Conservation (phyloP, 2,113 vertebrate species). For the Rousettus leschenaultii region DNA sequence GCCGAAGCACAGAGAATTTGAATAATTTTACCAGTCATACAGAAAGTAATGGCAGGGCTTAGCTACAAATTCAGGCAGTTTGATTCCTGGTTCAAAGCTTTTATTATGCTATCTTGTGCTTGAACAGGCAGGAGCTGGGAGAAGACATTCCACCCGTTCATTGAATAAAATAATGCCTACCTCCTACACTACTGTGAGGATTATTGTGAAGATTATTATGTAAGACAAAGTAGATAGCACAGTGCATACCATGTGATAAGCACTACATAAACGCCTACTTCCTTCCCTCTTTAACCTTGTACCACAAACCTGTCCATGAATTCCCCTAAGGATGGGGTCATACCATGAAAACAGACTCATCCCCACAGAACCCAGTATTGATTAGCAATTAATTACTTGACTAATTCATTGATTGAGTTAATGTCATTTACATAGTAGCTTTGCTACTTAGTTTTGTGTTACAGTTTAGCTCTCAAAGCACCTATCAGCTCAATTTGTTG, state of each 20-base stretch:
- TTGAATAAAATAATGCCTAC: neutral
- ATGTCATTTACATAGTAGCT: neutral
- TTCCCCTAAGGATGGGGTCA: neutral
- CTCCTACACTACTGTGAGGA: neutral
- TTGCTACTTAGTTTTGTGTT: neutral
- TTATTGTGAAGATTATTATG: neutral
- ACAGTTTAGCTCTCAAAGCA: neutral
- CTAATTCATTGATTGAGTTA: neutral
- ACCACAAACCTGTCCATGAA: neutral
- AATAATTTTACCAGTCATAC: neutral
- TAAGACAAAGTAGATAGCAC: neutral
- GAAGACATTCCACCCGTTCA: neutral
- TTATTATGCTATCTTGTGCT: neutral
- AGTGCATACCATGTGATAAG: neutral
- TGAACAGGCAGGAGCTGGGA: neutral
- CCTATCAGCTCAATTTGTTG: neutral
- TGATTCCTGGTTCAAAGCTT: neutral
- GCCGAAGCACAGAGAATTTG: neutral
- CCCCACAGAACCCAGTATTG: neutral
- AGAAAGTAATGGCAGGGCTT: neutral
- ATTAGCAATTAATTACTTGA: neutral
- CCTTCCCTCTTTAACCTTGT: neutral
- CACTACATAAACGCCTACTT: neutral
- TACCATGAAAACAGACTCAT: neutral
- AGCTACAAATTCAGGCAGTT: neutral